These are phyloP conservation scores for Sebastes baramenuke DNA, from an alignment of 2,797 vertebrate species.

Conservation along the genomic window DNA sequence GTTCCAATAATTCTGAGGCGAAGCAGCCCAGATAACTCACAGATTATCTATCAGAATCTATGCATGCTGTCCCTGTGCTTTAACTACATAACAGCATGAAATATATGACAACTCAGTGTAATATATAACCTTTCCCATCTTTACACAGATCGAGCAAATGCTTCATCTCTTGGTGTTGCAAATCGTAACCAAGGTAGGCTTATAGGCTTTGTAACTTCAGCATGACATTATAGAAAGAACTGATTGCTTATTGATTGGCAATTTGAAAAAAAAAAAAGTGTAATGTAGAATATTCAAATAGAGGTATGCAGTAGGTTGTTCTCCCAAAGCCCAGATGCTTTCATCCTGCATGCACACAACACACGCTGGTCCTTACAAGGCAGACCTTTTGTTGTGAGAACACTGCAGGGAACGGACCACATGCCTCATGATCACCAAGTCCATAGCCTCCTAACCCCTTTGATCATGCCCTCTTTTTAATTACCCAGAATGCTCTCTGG, in stretches of 20 bases:
- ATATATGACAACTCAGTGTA: conserved; percentile 69
- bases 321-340: conserved; percentile 42
- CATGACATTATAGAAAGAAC: conserved; percentile 54
- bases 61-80: conserved; percentile 72
- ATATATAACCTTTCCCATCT: conserved; percentile 89
- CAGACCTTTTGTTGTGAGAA: conserved; percentile 64
- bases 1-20: conserved; percentile 7
- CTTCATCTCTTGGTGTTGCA: conserved; percentile 97
- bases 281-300: conserved; percentile 33
- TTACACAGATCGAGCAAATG: conserved; percentile 95
- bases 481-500: conserved; percentile 68
- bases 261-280: conserved; percentile 6
- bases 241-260: conserved; percentile 51
- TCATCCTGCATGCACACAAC: conserved; percentile 56
- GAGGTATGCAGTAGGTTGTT: conserved; percentile 19
- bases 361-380: conserved; percentile 49
- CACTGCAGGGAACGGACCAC: conserved; percentile 54
- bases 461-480: conserved; percentile 69
- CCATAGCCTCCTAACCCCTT: conserved; percentile 60
- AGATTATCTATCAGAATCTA: conserved; percentile 14
- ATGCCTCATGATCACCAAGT: conserved; percentile 56
- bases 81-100: conserved; percentile 56
- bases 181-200: conserved; percentile 98
- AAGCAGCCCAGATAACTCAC: conserved; percentile 10
- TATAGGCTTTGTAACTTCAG: conserved; percentile 76